phyloP scores from a whole-genome alignment of 2,113 vertebrate genomes.

The Sinosuthora webbiana region DNA sequence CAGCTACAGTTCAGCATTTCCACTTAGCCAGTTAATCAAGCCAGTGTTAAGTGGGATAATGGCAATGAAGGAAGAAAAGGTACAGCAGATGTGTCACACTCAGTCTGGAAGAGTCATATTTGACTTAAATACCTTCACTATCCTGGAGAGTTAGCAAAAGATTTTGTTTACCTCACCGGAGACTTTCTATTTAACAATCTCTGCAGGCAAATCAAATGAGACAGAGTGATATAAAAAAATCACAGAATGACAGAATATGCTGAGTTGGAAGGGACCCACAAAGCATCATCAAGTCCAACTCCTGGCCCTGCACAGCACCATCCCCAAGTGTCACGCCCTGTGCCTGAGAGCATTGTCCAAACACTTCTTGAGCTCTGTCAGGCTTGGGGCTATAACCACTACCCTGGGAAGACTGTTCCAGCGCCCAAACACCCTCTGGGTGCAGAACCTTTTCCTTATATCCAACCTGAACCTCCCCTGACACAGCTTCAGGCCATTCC shows the following conservation, averaged over 20 bases:
- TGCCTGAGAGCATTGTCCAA: background rate
- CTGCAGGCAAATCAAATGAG: background rate
- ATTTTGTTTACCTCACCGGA: background rate
- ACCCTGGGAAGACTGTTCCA: background rate
- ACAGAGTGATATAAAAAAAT: background rate
- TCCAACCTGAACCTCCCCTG: background rate
- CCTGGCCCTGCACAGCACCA: background rate
- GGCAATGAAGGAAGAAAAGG: constrained; percentile 30
- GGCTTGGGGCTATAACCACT: background rate
- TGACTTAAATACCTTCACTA: constrained; percentile 37
- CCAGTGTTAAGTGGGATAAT: background rate
- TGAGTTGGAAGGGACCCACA: background rate
- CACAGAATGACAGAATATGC: background rate
- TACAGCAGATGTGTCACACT: constrained; percentile 3
- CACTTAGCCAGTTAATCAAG: constrained; percentile 43
- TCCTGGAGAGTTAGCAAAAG: background rate
- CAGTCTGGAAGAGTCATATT: constrained; percentile 16
- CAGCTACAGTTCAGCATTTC: constrained; percentile 22
- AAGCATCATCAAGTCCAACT: background rate
- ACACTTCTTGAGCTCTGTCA: background rate
- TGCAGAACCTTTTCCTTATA: background rate
- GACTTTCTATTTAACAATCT: background rate
- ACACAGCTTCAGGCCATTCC: background rate
- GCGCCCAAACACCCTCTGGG: rapidly evolving
- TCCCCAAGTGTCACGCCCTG: background rate